Base-by-base conservation (phyloP, 2,113 vertebrate genomes). In the Ochotona princeps region DNA sequence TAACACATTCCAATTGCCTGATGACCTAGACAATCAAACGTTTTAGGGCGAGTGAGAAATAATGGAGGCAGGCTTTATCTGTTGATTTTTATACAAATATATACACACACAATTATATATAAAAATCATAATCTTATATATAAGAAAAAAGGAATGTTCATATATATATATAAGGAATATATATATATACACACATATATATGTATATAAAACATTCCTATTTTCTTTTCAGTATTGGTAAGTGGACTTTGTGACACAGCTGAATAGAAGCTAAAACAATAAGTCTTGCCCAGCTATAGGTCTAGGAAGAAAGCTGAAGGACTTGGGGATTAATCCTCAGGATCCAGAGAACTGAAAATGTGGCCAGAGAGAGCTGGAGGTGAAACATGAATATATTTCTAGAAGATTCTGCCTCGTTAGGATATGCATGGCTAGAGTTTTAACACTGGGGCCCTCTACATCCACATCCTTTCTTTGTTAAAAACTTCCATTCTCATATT, bases 201-300 rank as follows among this genome's bases (percentile, higher is more conserved):
- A 44, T 44, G 38, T 44, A 44, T 26, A 61, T 84, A 61, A 35
- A 74, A 83, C 3, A 30, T n/a, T 12, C 6, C 21, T 51, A 1
- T 72, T 82, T 89, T 90, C 35, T 28, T 80, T 28, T 90, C 9
- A 61, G 8, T 83, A 65, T 90, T 76, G 82, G 25, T 26, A 89
- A 74, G 83, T 44, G 2, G 78, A 17, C 20, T 92, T 89, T 91
- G 65, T 60, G 14, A 54, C 63, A 9, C 7, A 91, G 35, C 11
- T 63, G 44, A 89, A 14, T 79, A 74, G 63, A 90, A 85, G 23
- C 15, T 91, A 38, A 72, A n/a, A 80, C 30, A 66, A 60, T 35
- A n/a, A 54, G 14, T 4, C 65, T 23, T 83, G 7, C 35, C 57
- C 54, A 75, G 47, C 2, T 30, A 54, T 7, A 75, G 17, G 12